Conservation (phyloP, 2,888 invertebrate genomes). For the Acanthosoma haemorrhoidale region DNA sequence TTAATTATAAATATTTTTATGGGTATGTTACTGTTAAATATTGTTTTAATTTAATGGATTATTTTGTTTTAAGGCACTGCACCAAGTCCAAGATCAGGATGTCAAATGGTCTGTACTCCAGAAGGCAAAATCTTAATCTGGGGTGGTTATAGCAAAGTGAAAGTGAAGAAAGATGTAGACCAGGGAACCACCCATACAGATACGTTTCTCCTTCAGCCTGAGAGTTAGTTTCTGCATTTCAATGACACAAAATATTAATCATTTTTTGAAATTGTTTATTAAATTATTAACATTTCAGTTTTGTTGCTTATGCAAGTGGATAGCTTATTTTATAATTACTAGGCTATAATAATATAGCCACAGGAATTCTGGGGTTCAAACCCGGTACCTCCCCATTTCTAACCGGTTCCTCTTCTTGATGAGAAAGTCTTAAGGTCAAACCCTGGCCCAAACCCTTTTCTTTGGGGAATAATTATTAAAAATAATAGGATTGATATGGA, state of each 20-base stretch:
- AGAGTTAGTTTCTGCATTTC: conserved; percentile 52
- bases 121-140: conserved; percentile 64
- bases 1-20: too few relatives aligned
- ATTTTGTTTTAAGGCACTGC: conserved; percentile 60
- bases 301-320: neutral
- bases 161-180: conserved; percentile 67
- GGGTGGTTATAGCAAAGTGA: conserved; percentile 73
- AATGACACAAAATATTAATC: neutral
- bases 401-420: too few relatives aligned
- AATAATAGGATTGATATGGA: too few relatives aligned
- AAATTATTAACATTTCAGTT: neutral
- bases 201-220: conserved; percentile 59
- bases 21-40: too few relatives aligned
- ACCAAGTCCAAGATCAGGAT: conserved; percentile 76
- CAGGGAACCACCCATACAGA: conserved; percentile 66
- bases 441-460: too few relatives aligned
- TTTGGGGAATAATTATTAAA: too few relatives aligned
- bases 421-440: too few relatives aligned
- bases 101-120: conserved; percentile 60
- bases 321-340: too few relatives aligned
- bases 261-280: neutral
- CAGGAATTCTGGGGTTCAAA: too few relatives aligned
- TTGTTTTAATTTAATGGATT: too few relatives aligned
- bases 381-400: too few relatives aligned
- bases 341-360: too few relatives aligned